phyloP scores from a whole-genome alignment of 2,888 invertebrate genomes.

The Gerris lacustris region DNA sequence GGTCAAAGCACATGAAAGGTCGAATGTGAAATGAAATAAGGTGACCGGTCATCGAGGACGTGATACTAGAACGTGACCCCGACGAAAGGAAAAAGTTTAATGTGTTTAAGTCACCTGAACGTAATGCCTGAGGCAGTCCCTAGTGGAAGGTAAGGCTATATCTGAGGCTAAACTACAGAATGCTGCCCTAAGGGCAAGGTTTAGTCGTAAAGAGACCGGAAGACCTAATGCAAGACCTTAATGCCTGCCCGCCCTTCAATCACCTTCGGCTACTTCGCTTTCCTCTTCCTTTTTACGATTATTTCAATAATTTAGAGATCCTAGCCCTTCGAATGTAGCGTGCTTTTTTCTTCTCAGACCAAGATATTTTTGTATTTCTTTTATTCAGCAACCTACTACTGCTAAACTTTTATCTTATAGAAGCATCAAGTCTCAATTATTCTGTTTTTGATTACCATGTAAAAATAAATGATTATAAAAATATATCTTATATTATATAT shows the following conservation, averaged over 20 bases:
- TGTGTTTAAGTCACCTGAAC: not conserved
- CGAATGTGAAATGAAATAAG: not conserved
- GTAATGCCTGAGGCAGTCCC: not conserved
- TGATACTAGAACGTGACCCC: not conserved
- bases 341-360: not conserved
- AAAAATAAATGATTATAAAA: too few relatives aligned
- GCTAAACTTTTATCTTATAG: too few relatives aligned
- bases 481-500: too few relatives aligned
- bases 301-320: constrained; percentile 1
- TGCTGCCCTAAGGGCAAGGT: not conserved
- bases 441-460: too few relatives aligned
- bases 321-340: not conserved
- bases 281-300: not conserved
- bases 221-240: not conserved
- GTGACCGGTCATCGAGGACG: not conserved
- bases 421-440: too few relatives aligned
- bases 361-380: not conserved
- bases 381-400: not conserved
- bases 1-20: not conserved
- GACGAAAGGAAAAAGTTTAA: not conserved
- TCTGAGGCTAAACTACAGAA: not conserved
- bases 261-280: not conserved
- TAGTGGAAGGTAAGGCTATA: not conserved
- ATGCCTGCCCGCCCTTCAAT: not conserved
- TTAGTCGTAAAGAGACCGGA: not conserved